Percentiles rank a stretch among this genome's conserved stretches.
phyloP scores from a whole-genome alignment of 2,797 vertebrate genomes.

The Danio tinwini region DNA sequence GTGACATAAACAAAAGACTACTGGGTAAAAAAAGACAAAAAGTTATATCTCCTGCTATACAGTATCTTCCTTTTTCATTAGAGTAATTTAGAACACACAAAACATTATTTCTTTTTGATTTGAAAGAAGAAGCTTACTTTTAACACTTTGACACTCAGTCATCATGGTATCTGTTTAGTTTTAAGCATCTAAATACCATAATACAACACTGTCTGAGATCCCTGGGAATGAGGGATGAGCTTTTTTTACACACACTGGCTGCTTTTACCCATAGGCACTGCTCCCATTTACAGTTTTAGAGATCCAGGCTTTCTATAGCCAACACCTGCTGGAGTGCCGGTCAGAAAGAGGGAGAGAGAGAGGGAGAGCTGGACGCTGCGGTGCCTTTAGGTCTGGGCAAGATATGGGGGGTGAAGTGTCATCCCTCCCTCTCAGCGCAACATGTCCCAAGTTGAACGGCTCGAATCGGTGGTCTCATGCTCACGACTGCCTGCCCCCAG shows the following conservation, averaged over 20 bases:
- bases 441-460: conserved; percentile 74
- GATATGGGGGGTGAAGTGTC: conserved; percentile 52
- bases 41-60: no score
- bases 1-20: neutral
- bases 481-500: conserved; percentile 72
- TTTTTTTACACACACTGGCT: conserved; percentile 51
- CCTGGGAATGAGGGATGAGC: conserved; percentile 43
- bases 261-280: conserved; percentile 57
- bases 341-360: conserved; percentile 55
- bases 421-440: conserved; percentile 62
- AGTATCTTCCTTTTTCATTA: no score
- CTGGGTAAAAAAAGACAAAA: no score
- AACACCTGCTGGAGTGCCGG: conserved; percentile 75
- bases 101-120: neutral
- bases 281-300: conserved; percentile 68
- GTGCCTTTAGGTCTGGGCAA: conserved; percentile 65
- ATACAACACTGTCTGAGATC: conserved; percentile 53
- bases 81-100: neutral
- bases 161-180: conserved; percentile 49
- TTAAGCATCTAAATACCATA: conserved; percentile 49
- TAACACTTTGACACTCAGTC: conserved; percentile 14
- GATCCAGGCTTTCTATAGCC: conserved; percentile 79
- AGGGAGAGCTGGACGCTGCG: conserved; percentile 51
- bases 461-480: conserved; percentile 68
- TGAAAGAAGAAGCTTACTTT: neutral